Conservation (phyloP, 1,140 invertebrate genomes). For the Metaphire vulgaris region DNA sequence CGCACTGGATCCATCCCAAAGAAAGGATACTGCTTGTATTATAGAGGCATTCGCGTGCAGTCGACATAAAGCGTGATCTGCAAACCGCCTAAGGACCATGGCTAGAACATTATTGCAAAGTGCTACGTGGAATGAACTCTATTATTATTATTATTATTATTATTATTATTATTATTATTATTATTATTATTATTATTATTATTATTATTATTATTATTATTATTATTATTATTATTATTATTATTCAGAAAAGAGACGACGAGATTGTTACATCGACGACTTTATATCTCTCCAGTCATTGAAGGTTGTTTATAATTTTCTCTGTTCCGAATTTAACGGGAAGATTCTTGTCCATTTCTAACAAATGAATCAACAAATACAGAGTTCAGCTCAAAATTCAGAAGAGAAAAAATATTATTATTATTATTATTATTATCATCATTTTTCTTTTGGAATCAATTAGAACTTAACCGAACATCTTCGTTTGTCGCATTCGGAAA, state of each 20-base stretch:
- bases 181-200: slow-evolving; percentile 4
- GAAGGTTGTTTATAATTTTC: too few relatives aligned
- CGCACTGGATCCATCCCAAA: too few relatives aligned
- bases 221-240: slow-evolving; percentile 5
- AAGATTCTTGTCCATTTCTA: too few relatives aligned
- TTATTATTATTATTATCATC: not conserved
- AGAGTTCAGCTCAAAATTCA: not conserved
- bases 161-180: not conserved
- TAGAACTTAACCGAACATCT: not conserved
- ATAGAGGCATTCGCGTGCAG: too few relatives aligned
- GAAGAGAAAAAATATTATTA: slow-evolving; percentile 4
- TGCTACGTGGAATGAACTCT: not conserved
- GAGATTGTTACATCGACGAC: too few relatives aligned
- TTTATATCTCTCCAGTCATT: too few relatives aligned
- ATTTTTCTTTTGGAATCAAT: not conserved
- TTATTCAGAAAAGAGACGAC: too few relatives aligned
- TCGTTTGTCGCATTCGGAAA: not conserved
- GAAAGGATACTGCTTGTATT: too few relatives aligned
- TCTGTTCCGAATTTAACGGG: too few relatives aligned
- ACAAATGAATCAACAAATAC: not conserved
- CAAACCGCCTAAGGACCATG: not conserved
- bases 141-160: not conserved
- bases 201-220: not conserved
- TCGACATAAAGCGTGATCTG: too few relatives aligned
- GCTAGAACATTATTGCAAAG: not conserved